Evolutionary conservation across 2,888 invertebrate genomes (phyloP).

Genomic region (Pterobdella sp.): DNA sequence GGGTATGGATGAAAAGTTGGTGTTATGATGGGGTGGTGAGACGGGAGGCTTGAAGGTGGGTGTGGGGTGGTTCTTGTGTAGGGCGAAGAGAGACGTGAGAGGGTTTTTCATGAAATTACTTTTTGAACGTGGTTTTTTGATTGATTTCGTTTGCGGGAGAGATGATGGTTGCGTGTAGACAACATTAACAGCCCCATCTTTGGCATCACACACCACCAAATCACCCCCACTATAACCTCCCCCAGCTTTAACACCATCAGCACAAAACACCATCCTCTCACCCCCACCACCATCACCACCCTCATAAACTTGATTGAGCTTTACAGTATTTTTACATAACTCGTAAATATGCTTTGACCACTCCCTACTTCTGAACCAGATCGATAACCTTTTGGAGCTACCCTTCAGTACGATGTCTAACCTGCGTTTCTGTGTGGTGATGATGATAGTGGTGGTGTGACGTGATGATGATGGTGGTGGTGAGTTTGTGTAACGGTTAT

Average conservation of each 20-base stretch:
- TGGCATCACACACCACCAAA: too few relatives aligned
- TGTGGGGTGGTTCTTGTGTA: background rate
- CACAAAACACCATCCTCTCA: background rate
- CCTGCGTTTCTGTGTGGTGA: background rate
- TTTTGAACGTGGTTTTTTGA: background rate
- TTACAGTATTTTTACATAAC: background rate
- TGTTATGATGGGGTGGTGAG: background rate
- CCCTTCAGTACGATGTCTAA: background rate
- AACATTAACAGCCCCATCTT: too few relatives aligned
- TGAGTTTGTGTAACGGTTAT: too few relatives aligned
- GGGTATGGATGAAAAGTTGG: background rate
- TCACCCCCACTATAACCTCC: too few relatives aligned
- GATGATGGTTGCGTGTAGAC: background rate
- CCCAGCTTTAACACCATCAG: too few relatives aligned
- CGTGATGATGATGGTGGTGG: too few relatives aligned
- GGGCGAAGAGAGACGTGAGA: background rate
- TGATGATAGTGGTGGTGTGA: too few relatives aligned
- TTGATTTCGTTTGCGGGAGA: background rate
- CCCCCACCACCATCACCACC: background rate
- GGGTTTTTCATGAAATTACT: too few relatives aligned
- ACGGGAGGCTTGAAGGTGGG: background rate
- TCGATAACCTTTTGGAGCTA: background rate
- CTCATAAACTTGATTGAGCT: background rate
- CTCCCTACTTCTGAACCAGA: background rate
- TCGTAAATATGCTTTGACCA: background rate